Percentiles rank a stretch among this genome's conserved stretches.
Evolutionary conservation across 2,113 vertebrate genomes (phyloP).

Genomic region (mouse (Mus musculus)): GRCm39 chr7:35926501-35927000

Average conservation of each 20-base stretch:
- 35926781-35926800: neutral
- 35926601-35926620: neutral
- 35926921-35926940: neutral
- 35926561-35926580: neutral
- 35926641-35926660: neutral
- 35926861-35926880: fast-evolving
- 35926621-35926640: neutral
- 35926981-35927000: neutral
- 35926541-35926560: no score
- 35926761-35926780: neutral
- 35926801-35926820: neutral
- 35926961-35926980: neutral
- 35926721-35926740: neutral
- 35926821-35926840: neutral
- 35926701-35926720: neutral
- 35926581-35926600: neutral
- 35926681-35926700: neutral
- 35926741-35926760: neutral
- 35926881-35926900: neutral
- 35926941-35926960: neutral
- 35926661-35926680: neutral
- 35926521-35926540: neutral
- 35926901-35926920: neutral
- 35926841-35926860: neutral
- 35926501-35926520: neutral